Conservation (phyloP, 2,888 invertebrate species). For the Stomorhina lunata region DNA sequence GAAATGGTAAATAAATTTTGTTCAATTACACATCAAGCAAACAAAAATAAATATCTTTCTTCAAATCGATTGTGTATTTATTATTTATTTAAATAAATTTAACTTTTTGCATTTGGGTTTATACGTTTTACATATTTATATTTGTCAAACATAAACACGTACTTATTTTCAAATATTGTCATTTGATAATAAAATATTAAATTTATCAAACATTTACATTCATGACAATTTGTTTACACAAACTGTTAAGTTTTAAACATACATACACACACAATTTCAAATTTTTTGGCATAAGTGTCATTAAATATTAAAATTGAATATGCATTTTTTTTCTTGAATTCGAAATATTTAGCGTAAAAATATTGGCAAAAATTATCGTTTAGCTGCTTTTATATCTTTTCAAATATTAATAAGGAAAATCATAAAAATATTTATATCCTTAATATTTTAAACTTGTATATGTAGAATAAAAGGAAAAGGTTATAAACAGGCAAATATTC, state of each 20-base stretch:
- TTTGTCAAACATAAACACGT: constrained; percentile 15
- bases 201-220: neutral
- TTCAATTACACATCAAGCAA: too few relatives aligned
- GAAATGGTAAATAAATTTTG: neutral
- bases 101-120: neutral
- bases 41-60: neutral
- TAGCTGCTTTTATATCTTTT: neutral
- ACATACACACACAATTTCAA: neutral
- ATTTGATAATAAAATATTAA: constrained; percentile 20
- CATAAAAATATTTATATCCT: constrained; percentile 9
- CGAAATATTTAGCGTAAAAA: constrained; percentile 17
- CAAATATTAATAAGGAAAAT: constrained; percentile 13
- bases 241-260: neutral
- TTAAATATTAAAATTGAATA: constrained; percentile 58
- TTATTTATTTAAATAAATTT: neutral
- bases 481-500: neutral
- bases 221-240: neutral
- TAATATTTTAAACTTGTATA: constrained; percentile 3
- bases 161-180: neutral
- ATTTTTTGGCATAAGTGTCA: neutral
- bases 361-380: constrained; percentile 27
- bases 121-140: neutral
- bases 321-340: constrained; percentile 12
- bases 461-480: constrained; percentile 4
- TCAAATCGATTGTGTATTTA: neutral